Evolutionary conservation across 2,888 invertebrate genomes (phyloP).

Genomic region (Scelioninae gen. 2): DNA sequence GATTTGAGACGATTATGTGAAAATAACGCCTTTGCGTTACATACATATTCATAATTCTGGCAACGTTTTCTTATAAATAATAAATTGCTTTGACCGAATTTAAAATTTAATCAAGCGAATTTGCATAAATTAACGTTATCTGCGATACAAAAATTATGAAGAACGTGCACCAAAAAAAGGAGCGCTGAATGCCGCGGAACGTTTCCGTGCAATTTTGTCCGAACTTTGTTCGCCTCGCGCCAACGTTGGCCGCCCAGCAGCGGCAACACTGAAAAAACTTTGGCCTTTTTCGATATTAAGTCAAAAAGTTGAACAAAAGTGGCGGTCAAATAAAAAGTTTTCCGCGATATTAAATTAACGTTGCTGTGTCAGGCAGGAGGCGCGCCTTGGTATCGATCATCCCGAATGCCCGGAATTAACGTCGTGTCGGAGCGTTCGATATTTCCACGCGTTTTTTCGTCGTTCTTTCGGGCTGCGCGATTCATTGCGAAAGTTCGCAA

Average conservation of each 20-base stretch:
- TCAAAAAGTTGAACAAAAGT: slow-evolving; percentile 41
- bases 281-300: slow-evolving; percentile 8
- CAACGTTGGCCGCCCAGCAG: too few species aligned
- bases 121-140: slow-evolving; percentile 4
- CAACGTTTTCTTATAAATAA: too few species aligned
- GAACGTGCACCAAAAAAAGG: not conserved
- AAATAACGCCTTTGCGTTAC: too few species aligned
- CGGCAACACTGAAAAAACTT: slow-evolving; percentile 11
- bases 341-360: slow-evolving; percentile 22
- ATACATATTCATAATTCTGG: too few species aligned
- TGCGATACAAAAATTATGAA: slow-evolving; percentile 9
- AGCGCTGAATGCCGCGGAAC: not conserved
- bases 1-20: too few species aligned
- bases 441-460: slow-evolving; percentile 28
- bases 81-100: not conserved
- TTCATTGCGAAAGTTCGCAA: slow-evolving; percentile 46
- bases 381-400: too few species aligned
- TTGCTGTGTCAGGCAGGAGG: too few species aligned
- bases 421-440: too few species aligned
- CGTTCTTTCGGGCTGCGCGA: slow-evolving; percentile 37
- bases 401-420: too few species aligned
- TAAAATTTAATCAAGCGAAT: not conserved
- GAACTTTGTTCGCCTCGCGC: slow-evolving; percentile 25
- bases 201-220: slow-evolving; percentile 14
- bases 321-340: not conserved